These are phyloP conservation scores for Sinonovacula constricta DNA, from an alignment of 1,140 invertebrate genomes.

Conservation along the genomic window DNA sequence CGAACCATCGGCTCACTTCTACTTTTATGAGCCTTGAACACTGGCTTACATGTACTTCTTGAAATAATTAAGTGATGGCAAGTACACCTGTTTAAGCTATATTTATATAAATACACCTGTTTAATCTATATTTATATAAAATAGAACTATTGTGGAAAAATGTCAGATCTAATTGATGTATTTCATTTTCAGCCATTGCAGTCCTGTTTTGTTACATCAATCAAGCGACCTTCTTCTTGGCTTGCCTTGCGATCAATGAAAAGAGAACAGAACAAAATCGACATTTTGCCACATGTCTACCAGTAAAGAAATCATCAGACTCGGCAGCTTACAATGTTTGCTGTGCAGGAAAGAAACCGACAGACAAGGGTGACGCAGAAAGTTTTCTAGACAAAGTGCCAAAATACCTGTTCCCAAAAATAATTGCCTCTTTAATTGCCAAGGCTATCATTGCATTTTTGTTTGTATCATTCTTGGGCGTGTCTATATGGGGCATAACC, in stretches of 20 bases:
- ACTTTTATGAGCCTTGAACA: too few relatives aligned
- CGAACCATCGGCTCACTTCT: too few relatives aligned
- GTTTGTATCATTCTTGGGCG: constrained; percentile 89
- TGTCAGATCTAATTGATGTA: constrained; percentile 96
- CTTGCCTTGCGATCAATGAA: too few relatives aligned
- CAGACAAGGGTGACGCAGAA: constrained; percentile 37
- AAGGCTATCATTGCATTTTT: constrained; percentile 85
- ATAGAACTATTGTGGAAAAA: constrained; percentile 95
- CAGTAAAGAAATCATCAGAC: constrained; percentile 27
- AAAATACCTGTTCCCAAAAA: constrained; percentile 30
- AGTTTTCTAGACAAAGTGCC: constrained; percentile 57
- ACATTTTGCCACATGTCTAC: constrained; percentile 12
- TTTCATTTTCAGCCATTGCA: constrained; percentile 93
- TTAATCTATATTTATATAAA: too few relatives aligned
- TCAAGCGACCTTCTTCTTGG: too few relatives aligned
- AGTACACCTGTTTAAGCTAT: constrained; percentile 90
- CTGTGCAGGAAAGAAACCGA: constrained; percentile 53
- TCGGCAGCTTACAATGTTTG: constrained; percentile 25
- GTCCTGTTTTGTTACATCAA: too few relatives aligned
- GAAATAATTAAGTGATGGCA: too few relatives aligned
- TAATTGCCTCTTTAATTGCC: constrained; percentile 80
- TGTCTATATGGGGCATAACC: constrained; percentile 90
- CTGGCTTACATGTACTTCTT: too few relatives aligned
- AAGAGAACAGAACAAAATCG: constrained; percentile 81
- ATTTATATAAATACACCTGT: constrained; percentile 96